Evolutionary conservation across 2,797 vertebrate species (phyloP), one percentile per base, ranked within the genome.

Genomic region (Siniperca undulata): DNA sequence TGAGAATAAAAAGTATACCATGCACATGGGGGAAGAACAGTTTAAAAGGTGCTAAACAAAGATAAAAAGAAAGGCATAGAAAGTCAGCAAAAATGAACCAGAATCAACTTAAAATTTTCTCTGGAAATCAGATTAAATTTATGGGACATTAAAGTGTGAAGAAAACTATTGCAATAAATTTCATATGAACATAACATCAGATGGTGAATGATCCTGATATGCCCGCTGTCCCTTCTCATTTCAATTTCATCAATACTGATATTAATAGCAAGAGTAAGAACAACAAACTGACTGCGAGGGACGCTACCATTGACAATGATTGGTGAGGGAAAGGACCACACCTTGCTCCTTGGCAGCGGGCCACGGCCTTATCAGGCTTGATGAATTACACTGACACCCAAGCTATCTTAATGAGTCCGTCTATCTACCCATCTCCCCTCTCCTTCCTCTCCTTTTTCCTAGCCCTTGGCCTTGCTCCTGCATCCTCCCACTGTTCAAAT

Each of bases 401-500:
- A 87, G 92, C 90, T 95, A 96, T 96, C 95, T 96, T 95, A 96
- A 95, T 95, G 92, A 91, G 88, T 91, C 73, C 8, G 80, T 86
- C 91, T 91, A 91, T 92, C 94, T 90, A 58, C 85, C 70, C 87
- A 92, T 93, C 93, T 91, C 86, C 90, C 80, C 87, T 88, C 87
- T 91, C 87, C 88, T 92, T 91, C 92, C 91, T 92, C 90, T 88
- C 87, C 84, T 78, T 66, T 86, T 24, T 81, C 82, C 81, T 83
- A 88, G 90, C 91, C 86, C 92, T 91, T 91, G 92, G 92, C 93
- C 93, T 94, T 89, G 87, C 84, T 89, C 86, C 78, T 81, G 60
- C 78, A 81, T 80, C 85, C 94, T 94, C 88, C 89, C 90, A 89
- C 91, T 59, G 50, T 77, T 89, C 82, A 80, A 87, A 93, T 82